Evolutionary conservation across 2,888 invertebrate species (phyloP).

Genomic region (Eutolmus rufibarbis): DNA sequence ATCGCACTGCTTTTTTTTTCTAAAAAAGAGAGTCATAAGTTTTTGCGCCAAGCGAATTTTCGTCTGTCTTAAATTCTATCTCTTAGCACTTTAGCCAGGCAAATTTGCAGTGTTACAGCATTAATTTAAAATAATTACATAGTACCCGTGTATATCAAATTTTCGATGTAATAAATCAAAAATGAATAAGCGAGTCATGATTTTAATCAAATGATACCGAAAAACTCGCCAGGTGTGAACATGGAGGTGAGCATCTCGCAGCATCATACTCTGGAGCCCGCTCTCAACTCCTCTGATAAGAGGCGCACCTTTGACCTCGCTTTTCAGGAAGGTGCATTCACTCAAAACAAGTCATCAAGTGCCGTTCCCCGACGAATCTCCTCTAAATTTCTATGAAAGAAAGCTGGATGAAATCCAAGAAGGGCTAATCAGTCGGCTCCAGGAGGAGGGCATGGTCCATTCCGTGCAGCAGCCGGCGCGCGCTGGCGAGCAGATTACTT

Average conservation of each 20-base stretch:
- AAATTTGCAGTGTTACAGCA: background rate
- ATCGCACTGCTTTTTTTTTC: background rate
- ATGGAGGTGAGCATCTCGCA: background rate
- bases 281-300: background rate
- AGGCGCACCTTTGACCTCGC: constrained; percentile 5
- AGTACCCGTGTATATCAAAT: background rate
- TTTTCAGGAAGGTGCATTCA: constrained; percentile 22
- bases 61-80: background rate
- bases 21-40: background rate
- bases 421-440: background rate
- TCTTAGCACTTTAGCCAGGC: background rate
- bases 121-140: background rate
- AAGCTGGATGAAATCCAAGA: background rate
- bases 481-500: background rate
- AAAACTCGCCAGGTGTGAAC: constrained; percentile 23
- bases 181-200: background rate
- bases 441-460: background rate
- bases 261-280: background rate
- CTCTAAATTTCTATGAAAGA: background rate
- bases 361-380: background rate
- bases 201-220: background rate
- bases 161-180: background rate
- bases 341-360: constrained; percentile 13
- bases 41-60: background rate
- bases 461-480: background rate